Evolutionary conservation across 2,797 vertebrate genomes (phyloP).

Genomic region (Falco berigora): DNA sequence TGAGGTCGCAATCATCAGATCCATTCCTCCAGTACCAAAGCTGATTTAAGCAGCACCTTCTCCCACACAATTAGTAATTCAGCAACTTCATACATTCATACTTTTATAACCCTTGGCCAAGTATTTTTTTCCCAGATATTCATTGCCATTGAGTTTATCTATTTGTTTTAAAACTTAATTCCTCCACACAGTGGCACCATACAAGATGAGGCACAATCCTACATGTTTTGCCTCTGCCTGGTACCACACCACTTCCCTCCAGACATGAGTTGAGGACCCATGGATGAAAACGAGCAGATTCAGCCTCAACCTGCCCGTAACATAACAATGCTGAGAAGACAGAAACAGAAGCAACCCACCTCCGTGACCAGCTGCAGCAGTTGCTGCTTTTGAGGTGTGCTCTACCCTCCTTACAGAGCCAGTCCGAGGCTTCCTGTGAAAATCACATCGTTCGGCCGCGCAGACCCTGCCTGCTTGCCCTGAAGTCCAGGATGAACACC

Average conservation of each 20-base stretch:
- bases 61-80: neutral
- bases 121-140: neutral
- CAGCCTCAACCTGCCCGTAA: neutral
- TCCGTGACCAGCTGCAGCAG: accelerated
- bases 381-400: neutral
- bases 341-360: neutral
- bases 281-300: neutral
- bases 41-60: neutral
- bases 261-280: neutral
- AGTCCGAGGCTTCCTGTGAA: neutral
- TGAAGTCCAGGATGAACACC: accelerated
- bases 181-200: neutral
- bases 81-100: neutral
- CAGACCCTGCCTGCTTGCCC: neutral
- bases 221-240: neutral
- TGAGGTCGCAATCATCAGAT: neutral
- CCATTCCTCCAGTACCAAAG: neutral
- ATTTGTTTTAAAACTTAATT: neutral
- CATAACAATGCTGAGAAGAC: neutral
- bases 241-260: neutral
- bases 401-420: neutral
- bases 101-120: neutral
- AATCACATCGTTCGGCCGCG: neutral
- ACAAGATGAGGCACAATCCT: neutral
- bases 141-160: neutral